Conservation (phyloP, 2,797 vertebrate genomes). For the Tadarida brasiliensis region DNA sequence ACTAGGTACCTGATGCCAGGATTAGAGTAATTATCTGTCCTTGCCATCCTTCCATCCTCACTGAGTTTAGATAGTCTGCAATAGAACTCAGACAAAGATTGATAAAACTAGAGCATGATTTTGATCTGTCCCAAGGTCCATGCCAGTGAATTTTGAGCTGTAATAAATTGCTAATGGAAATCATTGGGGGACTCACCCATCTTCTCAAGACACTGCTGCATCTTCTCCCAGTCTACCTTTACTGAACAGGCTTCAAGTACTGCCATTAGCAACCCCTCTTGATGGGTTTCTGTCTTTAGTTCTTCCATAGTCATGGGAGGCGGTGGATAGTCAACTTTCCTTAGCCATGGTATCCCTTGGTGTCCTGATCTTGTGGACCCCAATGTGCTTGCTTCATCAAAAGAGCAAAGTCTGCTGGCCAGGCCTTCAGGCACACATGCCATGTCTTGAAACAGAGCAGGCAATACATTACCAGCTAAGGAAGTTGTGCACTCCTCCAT, state of each 20-base stretch:
- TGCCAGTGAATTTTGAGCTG: not conserved
- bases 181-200: fast-evolving
- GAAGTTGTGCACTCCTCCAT: not conserved
- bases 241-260: not conserved
- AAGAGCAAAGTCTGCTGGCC: not conserved
- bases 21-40: not conserved
- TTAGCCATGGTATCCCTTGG: not conserved
- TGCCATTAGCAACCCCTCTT: not conserved
- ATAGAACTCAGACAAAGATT: not conserved
- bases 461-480: not conserved
- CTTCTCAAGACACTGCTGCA: not conserved
- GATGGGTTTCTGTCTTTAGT: not conserved
- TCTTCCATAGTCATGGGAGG: no score
- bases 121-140: not conserved
- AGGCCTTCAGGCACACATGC: not conserved
- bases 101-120: not conserved
- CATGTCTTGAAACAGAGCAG: not conserved
- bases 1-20: not conserved
- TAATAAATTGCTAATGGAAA: not conserved
- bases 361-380: not conserved
- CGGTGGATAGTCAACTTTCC: not conserved
- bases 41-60: not conserved
- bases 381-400: not conserved
- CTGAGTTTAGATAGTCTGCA: not conserved
- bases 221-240: not conserved